phyloP scores from a whole-genome alignment of 92 coral and sea anemone genomes.

The Siderastrea siderea region DNA sequence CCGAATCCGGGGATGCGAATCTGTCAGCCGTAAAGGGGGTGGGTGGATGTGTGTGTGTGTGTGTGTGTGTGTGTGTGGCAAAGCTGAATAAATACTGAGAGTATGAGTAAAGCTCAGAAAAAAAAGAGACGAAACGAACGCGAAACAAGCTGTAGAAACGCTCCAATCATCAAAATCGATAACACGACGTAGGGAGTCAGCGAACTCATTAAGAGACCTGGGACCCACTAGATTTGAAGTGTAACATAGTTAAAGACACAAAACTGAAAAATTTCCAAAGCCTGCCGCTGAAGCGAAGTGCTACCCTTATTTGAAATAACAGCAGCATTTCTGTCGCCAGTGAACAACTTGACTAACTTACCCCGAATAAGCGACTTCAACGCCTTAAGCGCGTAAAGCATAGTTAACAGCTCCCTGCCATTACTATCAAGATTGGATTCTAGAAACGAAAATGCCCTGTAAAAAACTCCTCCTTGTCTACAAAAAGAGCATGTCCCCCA shows the following conservation, averaged over 20 bases:
- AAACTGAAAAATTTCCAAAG: constrained; percentile 52
- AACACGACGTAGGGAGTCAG: constrained; percentile 40
- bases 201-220: constrained; percentile 31
- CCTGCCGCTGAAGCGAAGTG: constrained; percentile 35
- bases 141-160: constrained; percentile 1
- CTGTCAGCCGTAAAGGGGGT: constrained; percentile 37
- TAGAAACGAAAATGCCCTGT: constrained; percentile 17
- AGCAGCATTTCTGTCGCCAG: constrained; percentile 50
- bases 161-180: constrained; percentile 53
- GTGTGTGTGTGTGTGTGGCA: no score
- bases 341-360: constrained; percentile 36
- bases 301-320: constrained; percentile 46
- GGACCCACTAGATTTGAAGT: constrained; percentile 46
- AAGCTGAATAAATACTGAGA: no score
- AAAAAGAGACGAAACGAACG: constrained; percentile 6
- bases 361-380: constrained; percentile 28
- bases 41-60: no score
- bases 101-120: no score
- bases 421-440: constrained; percentile 22
- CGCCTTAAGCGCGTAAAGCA: constrained; percentile 18
- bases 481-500: constrained; percentile 29
- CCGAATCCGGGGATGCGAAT: constrained; percentile 20
- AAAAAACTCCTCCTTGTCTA: constrained; percentile 22
- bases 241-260: constrained; percentile 21
- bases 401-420: constrained; percentile 19